Conservation (phyloP, 2,888 invertebrate species). For the Epirrhoe tristata region DNA sequence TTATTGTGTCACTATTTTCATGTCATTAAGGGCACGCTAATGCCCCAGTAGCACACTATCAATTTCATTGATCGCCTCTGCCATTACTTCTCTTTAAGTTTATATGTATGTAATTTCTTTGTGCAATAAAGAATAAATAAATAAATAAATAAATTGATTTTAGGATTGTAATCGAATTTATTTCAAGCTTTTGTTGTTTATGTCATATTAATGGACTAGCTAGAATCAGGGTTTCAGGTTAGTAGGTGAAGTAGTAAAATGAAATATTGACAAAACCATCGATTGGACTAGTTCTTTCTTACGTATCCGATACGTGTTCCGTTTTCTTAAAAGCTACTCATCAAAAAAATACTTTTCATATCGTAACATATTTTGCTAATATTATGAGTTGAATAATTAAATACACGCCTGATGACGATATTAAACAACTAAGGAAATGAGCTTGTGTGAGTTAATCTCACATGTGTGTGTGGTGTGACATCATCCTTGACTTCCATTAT, state of each 20-base stretch:
- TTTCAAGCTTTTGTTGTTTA: slow-evolving; percentile 42
- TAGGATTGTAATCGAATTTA: slow-evolving; percentile 18
- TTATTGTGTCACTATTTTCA: slow-evolving; percentile 16
- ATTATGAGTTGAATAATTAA: not conserved
- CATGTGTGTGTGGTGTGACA: slow-evolving; percentile 13
- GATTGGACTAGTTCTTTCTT: slow-evolving; percentile 19
- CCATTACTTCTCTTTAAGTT: no score
- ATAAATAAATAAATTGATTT: no score
- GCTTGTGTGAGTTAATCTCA: slow-evolving; percentile 24
- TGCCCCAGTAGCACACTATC: slow-evolving; percentile 13
- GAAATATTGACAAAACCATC: slow-evolving; percentile 32
- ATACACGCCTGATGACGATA: slow-evolving; percentile 9
- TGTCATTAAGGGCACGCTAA: slow-evolving; percentile 21
- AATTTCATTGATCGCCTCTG: slow-evolving; percentile 5
- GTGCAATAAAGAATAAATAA: no score
- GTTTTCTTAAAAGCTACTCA: slow-evolving; percentile 45
- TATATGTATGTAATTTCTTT: no score
- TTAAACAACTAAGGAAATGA: slow-evolving; percentile 31
- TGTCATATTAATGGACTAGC: slow-evolving; percentile 43
- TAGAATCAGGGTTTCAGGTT: slow-evolving; percentile 47
- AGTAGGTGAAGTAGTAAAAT: slow-evolving; percentile 38
- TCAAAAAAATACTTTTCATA: slow-evolving; percentile 23
- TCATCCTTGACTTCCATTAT: not conserved
- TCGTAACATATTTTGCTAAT: not conserved
- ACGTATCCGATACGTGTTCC: slow-evolving; percentile 42